Evolutionary conservation across 2,888 invertebrate genomes (phyloP).

Genomic region (Rhodophaea formosa): DNA sequence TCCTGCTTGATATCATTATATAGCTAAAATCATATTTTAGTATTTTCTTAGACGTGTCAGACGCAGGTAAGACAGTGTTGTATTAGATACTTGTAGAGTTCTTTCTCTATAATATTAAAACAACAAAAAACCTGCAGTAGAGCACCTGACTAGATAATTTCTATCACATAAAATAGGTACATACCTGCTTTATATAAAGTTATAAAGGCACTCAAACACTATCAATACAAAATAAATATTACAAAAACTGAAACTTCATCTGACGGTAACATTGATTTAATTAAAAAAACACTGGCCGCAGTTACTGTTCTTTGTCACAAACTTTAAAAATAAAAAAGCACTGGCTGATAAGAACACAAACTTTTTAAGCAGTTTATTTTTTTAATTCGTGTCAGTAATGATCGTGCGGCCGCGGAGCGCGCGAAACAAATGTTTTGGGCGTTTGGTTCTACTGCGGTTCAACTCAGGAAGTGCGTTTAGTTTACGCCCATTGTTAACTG

Average conservation of each 20-base stretch:
- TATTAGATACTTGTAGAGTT: too few relatives aligned
- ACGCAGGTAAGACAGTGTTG: too few relatives aligned
- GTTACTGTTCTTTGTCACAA: not conserved
- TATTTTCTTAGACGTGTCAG: too few relatives aligned
- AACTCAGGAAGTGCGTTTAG: conserved; percentile 22
- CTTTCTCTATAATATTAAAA: too few relatives aligned
- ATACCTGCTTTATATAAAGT: not conserved
- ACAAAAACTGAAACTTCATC: not conserved
- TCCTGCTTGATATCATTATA: too few relatives aligned
- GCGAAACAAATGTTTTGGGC: conserved; percentile 23
- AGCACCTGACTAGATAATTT: too few relatives aligned
- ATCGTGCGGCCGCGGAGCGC: conserved; percentile 20
- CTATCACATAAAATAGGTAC: not conserved
- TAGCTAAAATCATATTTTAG: too few relatives aligned
- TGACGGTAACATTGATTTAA: not conserved
- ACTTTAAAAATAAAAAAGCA: not conserved
- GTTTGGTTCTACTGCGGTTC: conserved; percentile 15
- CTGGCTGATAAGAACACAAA: not conserved
- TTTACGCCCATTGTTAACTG: conserved; percentile 13
- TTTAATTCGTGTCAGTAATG: not conserved
- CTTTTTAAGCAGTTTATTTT: not conserved
- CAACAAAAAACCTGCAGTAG: too few relatives aligned
- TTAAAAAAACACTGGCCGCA: not conserved
- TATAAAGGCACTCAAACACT: not conserved
- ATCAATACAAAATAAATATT: not conserved